Evolutionary conservation across 2,888 invertebrate species (phyloP).

Genomic region (Epiblema foenella): DNA sequence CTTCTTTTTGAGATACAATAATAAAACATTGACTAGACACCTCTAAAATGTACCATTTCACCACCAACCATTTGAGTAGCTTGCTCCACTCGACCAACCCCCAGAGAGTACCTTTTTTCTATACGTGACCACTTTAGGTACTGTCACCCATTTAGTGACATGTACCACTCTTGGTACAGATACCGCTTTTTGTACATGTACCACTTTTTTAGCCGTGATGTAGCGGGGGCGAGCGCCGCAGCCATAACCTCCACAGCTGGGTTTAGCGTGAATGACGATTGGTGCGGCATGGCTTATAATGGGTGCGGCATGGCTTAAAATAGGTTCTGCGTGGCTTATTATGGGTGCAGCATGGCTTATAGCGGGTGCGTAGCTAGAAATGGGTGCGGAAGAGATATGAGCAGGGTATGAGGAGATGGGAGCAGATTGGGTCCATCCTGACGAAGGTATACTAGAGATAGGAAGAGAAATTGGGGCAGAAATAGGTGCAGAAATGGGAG

Average conservation of each 20-base stretch:
- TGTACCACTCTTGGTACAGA: slow-evolving; percentile 50
- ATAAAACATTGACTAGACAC: slow-evolving; percentile 33
- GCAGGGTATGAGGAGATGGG: background rate
- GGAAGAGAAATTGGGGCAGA: background rate
- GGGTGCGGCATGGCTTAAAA: slow-evolving; percentile 14
- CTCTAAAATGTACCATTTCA: background rate
- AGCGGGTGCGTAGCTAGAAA: slow-evolving; percentile 34
- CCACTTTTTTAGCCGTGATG: slow-evolving; percentile 48
- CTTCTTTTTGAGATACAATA: background rate
- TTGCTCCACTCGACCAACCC: slow-evolving; percentile 23
- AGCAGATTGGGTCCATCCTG: slow-evolving; percentile 4
- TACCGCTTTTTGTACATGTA: slow-evolving; percentile 49
- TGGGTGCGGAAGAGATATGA: background rate
- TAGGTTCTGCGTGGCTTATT: slow-evolving; percentile 14
- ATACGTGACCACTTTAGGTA: slow-evolving; percentile 50
- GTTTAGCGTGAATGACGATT: slow-evolving; percentile 8
- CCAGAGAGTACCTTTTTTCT: slow-evolving; percentile 45
- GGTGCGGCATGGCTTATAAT: slow-evolving; percentile 14
- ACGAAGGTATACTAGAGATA: background rate
- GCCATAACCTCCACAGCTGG: slow-evolving; percentile 26
- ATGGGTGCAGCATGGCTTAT: slow-evolving; percentile 28
- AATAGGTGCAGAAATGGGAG: slow-evolving; percentile 1
- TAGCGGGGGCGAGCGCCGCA: slow-evolving; percentile 37
- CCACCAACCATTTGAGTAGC: slow-evolving; percentile 38
- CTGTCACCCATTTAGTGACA: slow-evolving; percentile 52